Base-by-base conservation (phyloP, 2,113 vertebrate genomes). In the Panthera tigris region DNA sequence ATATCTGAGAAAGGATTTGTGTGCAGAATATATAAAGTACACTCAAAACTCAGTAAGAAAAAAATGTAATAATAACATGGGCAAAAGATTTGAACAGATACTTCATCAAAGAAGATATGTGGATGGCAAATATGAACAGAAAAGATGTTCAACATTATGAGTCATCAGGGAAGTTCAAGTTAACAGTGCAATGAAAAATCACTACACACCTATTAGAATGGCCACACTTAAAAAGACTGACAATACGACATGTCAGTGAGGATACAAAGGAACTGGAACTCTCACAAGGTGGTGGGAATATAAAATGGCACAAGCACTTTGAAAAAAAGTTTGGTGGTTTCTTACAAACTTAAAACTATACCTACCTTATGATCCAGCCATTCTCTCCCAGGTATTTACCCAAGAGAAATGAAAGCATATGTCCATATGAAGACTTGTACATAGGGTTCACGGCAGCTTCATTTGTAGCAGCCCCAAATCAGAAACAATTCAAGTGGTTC, bases 181-280 rank as follows among this genome's bases (percentile, higher is more conserved):
- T 78, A 76, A 94, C 94, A 80, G 82, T 45, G 69, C n/a, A 94
- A 27, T 48, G 41, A 95, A 91, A 78, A 52, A 63, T 10, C 45
- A 91, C 11, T 66, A 63, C 27, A n/a, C 9, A 39, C 23, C 33
- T 78, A 19, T 15, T 69, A 65, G n/a, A 89, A 86, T 52, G 66
- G 68, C 45, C 36, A 45, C 88, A 95, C 55, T 63, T 55, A 48
- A 63, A 95, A 83, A 80, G 50, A 85, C 55, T 39, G 55, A 80
- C 10, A 90, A 27, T 19, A 61, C 23, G 52, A 33, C 31, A 36
- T 52, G 36, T 61, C 50, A 18, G 9, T 74, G 76, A 86, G 13
- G 41, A 19, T 41, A 4, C 3, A 3, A 52, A 94, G 25, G 25
- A 69, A 74, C 15, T 55, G 6, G 73, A 45, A 69, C 8, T 82